phyloP scores from a whole-genome alignment of 2,797 vertebrate genomes.

The Crypturellus tataupa region DNA sequence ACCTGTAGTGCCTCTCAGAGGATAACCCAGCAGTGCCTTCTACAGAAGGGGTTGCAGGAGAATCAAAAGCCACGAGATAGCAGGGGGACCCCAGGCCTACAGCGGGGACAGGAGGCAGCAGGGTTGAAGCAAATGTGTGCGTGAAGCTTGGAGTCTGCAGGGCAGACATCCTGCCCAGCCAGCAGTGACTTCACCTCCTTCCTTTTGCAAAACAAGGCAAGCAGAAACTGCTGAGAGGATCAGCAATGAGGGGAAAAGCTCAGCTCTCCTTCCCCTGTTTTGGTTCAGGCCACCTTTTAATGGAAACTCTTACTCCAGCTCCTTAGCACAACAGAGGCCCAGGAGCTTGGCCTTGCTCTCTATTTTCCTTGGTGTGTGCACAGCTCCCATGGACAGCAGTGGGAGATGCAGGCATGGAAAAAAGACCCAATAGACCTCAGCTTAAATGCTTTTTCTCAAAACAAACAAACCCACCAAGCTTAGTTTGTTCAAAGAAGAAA shows the following conservation, averaged over 20 bases:
- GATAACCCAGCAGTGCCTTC: neutral
- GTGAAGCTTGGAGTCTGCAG: neutral
- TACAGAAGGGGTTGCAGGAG: neutral
- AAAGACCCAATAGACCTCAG: neutral
- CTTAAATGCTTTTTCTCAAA: constrained; percentile 51
- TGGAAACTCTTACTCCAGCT: neutral
- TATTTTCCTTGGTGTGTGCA: neutral
- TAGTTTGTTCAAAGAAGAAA: constrained; percentile 22
- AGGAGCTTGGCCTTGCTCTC: neutral
- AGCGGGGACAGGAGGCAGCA: fast-evolving
- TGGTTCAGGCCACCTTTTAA: neutral
- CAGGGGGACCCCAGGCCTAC: fast-evolving
- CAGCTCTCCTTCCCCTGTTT: neutral
- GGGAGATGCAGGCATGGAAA: neutral
- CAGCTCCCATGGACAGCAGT: fast-evolving
- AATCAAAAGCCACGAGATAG: neutral
- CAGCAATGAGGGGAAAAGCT: neutral
- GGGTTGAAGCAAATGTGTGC: neutral
- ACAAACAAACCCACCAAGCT: constrained; percentile 29
- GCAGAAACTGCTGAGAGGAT: neutral
- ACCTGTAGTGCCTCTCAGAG: neutral
- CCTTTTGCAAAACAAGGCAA: neutral
- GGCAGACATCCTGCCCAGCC: neutral
- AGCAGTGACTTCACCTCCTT: neutral
- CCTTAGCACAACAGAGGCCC: neutral